Evolutionary conservation across 2,797 vertebrate species (phyloP), one percentile per base, ranked within the genome.

Genomic region (Rhodeus uyekii): DNA sequence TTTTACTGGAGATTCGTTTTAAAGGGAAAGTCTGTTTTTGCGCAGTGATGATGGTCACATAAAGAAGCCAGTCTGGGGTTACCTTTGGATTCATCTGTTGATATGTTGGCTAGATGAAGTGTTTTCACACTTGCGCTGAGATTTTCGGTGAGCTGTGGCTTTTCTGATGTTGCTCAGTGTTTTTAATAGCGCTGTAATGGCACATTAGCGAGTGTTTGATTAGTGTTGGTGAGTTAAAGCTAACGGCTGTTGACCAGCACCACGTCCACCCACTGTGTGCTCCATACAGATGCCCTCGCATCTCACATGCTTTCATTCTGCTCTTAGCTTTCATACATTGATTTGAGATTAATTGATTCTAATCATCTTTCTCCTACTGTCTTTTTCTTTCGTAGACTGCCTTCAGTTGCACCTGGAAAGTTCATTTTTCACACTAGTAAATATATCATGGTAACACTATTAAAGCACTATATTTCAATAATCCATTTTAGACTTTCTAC

Each of bases 261-360:
- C 27, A 94, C 94, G 92, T 95, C 93, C 94, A 93, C 94, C 94
- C 94, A 95, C 94, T 89, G 90, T 94, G 94, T 95, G 92, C 93
- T 94, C 76, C 69, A 91, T 93, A 94, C 94, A 60, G 58, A 95
- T 93, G 93, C 91, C 91, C 93, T 95, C 93, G 90, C 94, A 94
- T 93, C 93, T 94, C 90, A 87, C 90, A 89, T 86, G 90, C 91
- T 71, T 64, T 78, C 75, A 77, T 78, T 67, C 76, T 53, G 53
- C 64, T 73, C 24, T 58, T 75, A n/a, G 64, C 83, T 29, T 77
- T 39, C 29, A 48, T 50, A 24, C 24, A 77, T 64, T 19, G 29
- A 64, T 24, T 39, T 38, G 13, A 50, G 12, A 58, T 27, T 0
- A 29, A 76, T 42, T 60, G 8, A 22, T 2, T 50, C 13, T 50